A percentile compares a stretch with the other conserved stretches of the same genome.
phyloP scores from a whole-genome alignment of 2,797 vertebrate genomes.

The Menidia menidia region DNA sequence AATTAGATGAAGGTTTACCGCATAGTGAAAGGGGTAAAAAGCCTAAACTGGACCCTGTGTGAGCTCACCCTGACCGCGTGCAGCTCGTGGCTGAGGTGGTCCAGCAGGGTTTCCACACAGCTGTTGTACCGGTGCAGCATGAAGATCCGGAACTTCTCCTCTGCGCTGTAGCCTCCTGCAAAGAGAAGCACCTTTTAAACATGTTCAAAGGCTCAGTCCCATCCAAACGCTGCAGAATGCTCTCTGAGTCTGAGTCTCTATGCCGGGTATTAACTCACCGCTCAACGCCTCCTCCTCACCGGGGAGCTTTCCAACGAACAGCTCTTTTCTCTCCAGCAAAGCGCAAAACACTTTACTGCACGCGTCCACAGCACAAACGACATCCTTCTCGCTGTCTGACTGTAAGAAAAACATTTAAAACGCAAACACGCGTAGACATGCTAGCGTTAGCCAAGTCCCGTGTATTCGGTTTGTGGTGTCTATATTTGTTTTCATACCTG shows the following conservation, averaged over 20 bases:
- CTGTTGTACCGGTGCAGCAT: conserved; percentile 91
- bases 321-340: conserved; percentile 85
- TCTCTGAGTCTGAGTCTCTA: too few species aligned
- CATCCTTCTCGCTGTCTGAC: conserved; percentile 83
- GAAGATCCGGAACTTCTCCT: conserved; percentile 90
- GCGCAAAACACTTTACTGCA: conserved; percentile 87
- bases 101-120: conserved; percentile 83
- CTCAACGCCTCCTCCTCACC: conserved; percentile 79
- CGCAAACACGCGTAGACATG: not conserved
- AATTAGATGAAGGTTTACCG: not conserved
- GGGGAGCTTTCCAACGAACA: conserved; percentile 87
- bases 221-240: not conserved
- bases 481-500: conserved; percentile 75
- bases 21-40: not conserved
- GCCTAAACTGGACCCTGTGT: not conserved
- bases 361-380: conserved; percentile 69
- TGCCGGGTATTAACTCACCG: conserved; percentile 72
- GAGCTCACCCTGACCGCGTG: conserved; percentile 86
- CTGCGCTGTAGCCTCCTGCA: conserved; percentile 78
- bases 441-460: conserved; percentile 9
- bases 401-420: conserved; percentile 51
- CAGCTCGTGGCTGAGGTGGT: conserved; percentile 82
- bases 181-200: too few species aligned
- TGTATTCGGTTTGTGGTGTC: not conserved
- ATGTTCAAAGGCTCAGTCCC: not conserved